These are phyloP conservation scores for Synchiropus splendidus DNA, from an alignment of 2,113 vertebrate species.

Conservation along the genomic window DNA sequence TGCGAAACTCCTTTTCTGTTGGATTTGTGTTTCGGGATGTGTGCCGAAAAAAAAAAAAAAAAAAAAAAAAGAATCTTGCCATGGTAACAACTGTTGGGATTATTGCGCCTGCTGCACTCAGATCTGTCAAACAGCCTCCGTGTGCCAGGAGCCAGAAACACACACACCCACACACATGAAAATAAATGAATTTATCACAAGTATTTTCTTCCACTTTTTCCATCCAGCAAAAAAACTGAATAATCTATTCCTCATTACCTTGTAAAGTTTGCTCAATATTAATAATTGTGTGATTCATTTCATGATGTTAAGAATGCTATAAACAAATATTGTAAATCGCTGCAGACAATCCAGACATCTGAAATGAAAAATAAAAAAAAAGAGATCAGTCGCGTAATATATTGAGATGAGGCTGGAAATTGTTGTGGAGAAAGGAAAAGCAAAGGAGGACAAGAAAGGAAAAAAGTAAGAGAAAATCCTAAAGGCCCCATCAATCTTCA, in stretches of 20 bases:
- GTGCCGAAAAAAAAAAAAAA: constrained; percentile 20
- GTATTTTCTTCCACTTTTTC: no score
- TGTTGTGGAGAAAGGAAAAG: constrained; percentile 9
- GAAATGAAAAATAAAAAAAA: constrained; percentile 8
- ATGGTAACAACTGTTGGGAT: constrained; percentile 48
- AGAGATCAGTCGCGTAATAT: constrained; percentile 14
- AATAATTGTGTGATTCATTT: no score
- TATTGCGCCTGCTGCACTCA: constrained; percentile 32
- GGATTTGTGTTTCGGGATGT: constrained; percentile 30
- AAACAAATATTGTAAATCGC: constrained; percentile 15
- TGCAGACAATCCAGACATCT: constrained; percentile 9
- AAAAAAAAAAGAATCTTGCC: constrained; percentile 19
- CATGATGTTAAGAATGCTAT: no score
- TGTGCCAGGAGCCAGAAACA: constrained; percentile 15
- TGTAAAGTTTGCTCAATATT: no score
- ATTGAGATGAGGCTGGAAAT: constrained; percentile 30
- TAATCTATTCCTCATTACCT: no score
- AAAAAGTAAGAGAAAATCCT: constrained; percentile 35
- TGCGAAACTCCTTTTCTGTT: constrained; percentile 33
- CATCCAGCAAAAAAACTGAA: no score
- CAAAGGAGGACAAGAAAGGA: constrained; percentile 18
- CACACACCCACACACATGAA: neutral
- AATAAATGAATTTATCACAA: no score
- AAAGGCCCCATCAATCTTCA: constrained; percentile 51
- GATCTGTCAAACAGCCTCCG: constrained; percentile 31